Evolutionary conservation across 2,888 invertebrate genomes (phyloP).

Genomic region (Hemicrepidius hirtus): DNA sequence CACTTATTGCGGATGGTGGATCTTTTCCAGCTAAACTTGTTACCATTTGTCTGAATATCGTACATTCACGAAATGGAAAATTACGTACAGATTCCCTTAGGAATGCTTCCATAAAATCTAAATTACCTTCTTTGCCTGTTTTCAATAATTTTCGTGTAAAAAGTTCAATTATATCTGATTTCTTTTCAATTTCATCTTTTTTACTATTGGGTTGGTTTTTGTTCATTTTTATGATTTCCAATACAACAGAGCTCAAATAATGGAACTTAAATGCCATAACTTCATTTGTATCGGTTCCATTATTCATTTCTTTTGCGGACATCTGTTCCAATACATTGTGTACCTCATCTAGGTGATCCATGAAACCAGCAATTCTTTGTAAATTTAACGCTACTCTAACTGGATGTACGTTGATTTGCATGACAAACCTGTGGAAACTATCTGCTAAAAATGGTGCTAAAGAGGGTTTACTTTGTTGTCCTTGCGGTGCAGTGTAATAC

Average conservation of each 20-base stretch:
- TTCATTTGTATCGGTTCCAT: conserved; percentile 89
- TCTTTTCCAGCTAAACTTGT: conserved; percentile 85
- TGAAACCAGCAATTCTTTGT: conserved; percentile 81
- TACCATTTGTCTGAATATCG: conserved; percentile 90
- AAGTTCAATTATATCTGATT: conserved; percentile 82
- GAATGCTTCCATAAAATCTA: conserved; percentile 81
- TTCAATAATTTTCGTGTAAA: conserved; percentile 86
- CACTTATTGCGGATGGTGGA: conserved; percentile 80
- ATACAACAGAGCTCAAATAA: conserved; percentile 84
- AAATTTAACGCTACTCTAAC: conserved; percentile 86
- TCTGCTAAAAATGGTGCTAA: conserved; percentile 83
- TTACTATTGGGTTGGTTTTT: conserved; percentile 78
- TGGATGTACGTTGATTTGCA: conserved; percentile 91
- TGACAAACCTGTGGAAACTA: conserved; percentile 88
- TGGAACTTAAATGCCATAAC: conserved; percentile 93
- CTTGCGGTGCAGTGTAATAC: conserved; percentile 86
- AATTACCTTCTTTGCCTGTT: conserved; percentile 80
- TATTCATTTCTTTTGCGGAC: conserved; percentile 90
- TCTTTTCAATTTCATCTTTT: conserved; percentile 73
- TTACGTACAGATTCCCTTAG: conserved; percentile 90
- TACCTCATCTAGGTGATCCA: conserved; percentile 84
- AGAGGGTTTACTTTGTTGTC: conserved; percentile 85
- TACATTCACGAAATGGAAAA: conserved; percentile 93
- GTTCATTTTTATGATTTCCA: conserved; percentile 81
- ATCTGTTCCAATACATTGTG: conserved; percentile 88